phyloP scores from a whole-genome alignment of 2,113 vertebrate genomes.

The Gallinago paraguaiae region DNA sequence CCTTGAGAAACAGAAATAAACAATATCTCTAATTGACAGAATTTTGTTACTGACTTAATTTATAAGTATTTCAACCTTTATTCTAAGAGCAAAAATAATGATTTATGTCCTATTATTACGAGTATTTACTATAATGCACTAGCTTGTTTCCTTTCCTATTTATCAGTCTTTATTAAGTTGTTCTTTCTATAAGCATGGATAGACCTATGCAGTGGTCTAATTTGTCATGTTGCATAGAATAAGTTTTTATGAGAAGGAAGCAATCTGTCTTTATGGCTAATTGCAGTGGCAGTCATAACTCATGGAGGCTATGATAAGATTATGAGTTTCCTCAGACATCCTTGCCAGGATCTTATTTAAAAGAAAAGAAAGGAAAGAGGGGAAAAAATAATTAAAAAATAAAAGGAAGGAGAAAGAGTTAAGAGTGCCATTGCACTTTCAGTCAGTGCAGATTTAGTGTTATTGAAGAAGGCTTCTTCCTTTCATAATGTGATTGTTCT shows the following conservation, averaged over 20 bases:
- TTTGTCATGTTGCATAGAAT: constrained; percentile 21
- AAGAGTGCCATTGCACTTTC: neutral
- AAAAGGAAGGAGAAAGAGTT: neutral
- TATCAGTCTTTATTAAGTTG: constrained; percentile 15
- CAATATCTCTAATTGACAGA: neutral
- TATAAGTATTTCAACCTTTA: neutral
- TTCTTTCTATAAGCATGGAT: neutral
- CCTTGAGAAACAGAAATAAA: neutral
- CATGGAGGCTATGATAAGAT: neutral
- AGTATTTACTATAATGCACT: neutral
- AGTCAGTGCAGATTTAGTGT: neutral
- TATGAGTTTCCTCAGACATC: neutral
- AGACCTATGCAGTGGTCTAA: neutral
- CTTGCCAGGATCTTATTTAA: neutral
- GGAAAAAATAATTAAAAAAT: neutral
- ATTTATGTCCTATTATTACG: neutral
- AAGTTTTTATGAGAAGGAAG: constrained; percentile 29
- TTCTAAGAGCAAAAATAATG: neutral
- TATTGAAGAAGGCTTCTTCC: neutral
- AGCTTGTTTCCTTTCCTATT: constrained; percentile 10
- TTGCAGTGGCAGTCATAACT: constrained; percentile 19
- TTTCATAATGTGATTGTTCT: neutral
- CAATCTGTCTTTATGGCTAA: constrained; percentile 28
- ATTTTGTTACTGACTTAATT: neutral
- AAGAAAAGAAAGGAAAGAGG: neutral